A percentile compares a stretch with the other conserved stretches of the same genome.
These are phyloP conservation scores for Pituophis catenifer DNA, from an alignment of 2,113 vertebrate species.

Conservation along the genomic window DNA sequence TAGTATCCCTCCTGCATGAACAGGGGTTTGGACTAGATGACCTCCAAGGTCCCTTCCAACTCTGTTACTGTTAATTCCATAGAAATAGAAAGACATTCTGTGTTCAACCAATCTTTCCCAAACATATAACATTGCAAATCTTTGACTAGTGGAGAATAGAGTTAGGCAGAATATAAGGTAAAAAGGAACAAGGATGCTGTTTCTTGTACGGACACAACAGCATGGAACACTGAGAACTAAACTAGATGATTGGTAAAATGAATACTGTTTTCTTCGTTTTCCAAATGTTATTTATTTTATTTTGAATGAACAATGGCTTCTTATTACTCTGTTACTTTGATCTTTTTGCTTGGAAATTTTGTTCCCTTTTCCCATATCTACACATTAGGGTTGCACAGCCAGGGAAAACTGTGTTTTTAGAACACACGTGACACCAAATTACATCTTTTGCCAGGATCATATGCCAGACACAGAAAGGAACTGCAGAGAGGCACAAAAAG, in stretches of 20 bases:
- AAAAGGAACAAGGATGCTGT: not conserved
- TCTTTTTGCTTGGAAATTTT: not conserved
- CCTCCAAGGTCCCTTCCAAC: too few species aligned
- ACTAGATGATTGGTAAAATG: not conserved
- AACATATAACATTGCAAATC: not conserved
- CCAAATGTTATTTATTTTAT: not conserved
- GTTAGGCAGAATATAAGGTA: not conserved
- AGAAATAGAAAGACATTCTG: not conserved
- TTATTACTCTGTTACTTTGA: not conserved
- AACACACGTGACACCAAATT: not conserved
- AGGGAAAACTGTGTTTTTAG: not conserved
- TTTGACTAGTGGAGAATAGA: not conserved
- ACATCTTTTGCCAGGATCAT: not conserved
- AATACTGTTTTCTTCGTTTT: not conserved
- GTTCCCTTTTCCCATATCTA: not conserved
- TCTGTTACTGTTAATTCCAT: not conserved
- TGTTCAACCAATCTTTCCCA: not conserved
- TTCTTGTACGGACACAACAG: not conserved
- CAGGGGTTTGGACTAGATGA: too few species aligned
- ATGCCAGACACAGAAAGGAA: not conserved
- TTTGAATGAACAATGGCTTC: not conserved
- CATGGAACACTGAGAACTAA: not conserved
- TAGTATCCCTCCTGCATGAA: too few species aligned
- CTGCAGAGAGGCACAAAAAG: not conserved
- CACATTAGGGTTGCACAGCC: not conserved